Evolutionary conservation across 2,888 invertebrate species (phyloP), one percentile per base, ranked within the genome.

Genomic region (Machimus atricapillus): DNA sequence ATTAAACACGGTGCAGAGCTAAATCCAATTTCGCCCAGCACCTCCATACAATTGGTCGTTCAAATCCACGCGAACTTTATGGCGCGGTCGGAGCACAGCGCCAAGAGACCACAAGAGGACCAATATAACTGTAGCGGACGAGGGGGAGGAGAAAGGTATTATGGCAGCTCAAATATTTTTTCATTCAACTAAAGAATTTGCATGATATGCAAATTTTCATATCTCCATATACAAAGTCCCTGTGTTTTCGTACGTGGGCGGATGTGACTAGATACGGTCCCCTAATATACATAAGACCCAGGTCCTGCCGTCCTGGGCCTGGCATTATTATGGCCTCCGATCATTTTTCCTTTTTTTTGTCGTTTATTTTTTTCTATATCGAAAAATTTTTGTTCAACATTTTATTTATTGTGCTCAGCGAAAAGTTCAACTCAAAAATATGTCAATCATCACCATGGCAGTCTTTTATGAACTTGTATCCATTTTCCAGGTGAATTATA

Each of bases 161-260:
- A 83, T 66, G 79, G 46, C 37, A 83, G 66, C 58, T 83, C 34
- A 83, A 83, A 83, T 66, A 83, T 83, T 83, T 83, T 58, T 81
- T 66, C 66, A 83, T 83, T 83, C 82, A 83, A 66, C 58, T 83
- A 66, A 83, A 83, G 66, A 83, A 83, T 83, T 83, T 83, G 82
- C 82, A 83, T 83, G 82, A 83, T 83, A 83, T 83, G 82, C 82
- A 83, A 83, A 83, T 83, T 83, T 83, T 37, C 58, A 83, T 66
- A 66, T 83, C 82, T 66, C 66, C 66, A 66, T 66, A 66, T 66
- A 66, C 31, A 83, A 66, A 31, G 66, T 83, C 66, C 82, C 12
- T 56, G 66, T 83, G 66, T 83, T 83, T 83, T 37, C 66, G 66
- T 66, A 46, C 27, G 12, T 19, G 66, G 66, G 66, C 40, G 66